These are phyloP conservation scores for Thumatha senex DNA, from an alignment of 2,888 invertebrate species.

Conservation along the genomic window DNA sequence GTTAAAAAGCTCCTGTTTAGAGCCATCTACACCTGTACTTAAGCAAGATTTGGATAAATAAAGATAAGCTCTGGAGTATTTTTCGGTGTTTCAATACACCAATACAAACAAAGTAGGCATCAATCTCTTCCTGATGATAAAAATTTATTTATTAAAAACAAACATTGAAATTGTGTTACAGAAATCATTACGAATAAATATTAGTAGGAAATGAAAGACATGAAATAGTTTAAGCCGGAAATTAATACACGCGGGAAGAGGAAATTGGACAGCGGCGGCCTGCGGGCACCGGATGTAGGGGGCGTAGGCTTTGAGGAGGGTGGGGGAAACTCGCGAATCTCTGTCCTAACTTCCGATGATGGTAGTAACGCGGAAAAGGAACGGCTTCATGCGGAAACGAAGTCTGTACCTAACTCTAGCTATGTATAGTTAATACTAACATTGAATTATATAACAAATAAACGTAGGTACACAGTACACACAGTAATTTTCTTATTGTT, in stretches of 20 bases:
- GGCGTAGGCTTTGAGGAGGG: slow-evolving; percentile 45
- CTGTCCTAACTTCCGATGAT: slow-evolving; percentile 66
- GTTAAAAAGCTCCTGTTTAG: too few relatives aligned
- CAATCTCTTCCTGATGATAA: too few relatives aligned
- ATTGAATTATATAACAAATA: neutral
- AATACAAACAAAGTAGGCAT: too few relatives aligned
- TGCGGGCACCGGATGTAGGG: slow-evolving; percentile 66
- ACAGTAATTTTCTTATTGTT: too few relatives aligned
- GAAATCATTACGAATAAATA: slow-evolving; percentile 44
- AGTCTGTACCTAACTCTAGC: neutral
- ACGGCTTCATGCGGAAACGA: slow-evolving; percentile 41
- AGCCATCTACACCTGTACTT: too few relatives aligned
- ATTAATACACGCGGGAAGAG: slow-evolving; percentile 79
- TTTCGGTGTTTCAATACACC: too few relatives aligned
- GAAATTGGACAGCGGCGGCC: slow-evolving; percentile 76
- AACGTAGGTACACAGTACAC: too few relatives aligned
- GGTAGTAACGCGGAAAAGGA: slow-evolving; percentile 59
- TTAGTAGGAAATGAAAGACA: slow-evolving; percentile 69
- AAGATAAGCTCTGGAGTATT: too few relatives aligned
- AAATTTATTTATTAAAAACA: too few relatives aligned
- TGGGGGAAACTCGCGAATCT: slow-evolving; percentile 56
- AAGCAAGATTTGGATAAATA: too few relatives aligned
- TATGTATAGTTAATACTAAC: neutral
- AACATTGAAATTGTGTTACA: slow-evolving; percentile 16
- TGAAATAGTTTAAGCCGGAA: slow-evolving; percentile 73